A percentile compares a stretch with the other conserved stretches of the same genome.
These are phyloP conservation scores for Peromyscus nudipes DNA, from an alignment of 2,797 vertebrate genomes.

Conservation along the genomic window DNA sequence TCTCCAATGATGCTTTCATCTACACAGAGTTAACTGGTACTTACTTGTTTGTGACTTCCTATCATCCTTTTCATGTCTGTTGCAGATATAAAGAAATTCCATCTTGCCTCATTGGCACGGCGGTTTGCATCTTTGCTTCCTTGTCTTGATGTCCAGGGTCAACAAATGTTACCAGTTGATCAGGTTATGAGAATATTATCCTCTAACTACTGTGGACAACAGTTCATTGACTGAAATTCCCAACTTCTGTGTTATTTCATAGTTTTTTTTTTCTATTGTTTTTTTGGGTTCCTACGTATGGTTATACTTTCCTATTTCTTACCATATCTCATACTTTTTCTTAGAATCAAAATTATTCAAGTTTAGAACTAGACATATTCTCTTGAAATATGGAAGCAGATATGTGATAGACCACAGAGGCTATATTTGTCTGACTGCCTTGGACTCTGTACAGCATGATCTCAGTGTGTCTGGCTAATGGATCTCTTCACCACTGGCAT, in stretches of 20 bases:
- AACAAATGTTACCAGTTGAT: background rate
- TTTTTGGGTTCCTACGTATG: background rate
- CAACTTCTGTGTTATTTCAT: background rate
- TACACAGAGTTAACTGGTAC: background rate
- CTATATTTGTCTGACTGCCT: background rate
- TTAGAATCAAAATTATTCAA: constrained; percentile 6
- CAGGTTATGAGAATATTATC: background rate
- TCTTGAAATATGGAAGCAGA: background rate
- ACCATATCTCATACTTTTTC: background rate
- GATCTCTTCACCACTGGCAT: constrained; percentile 94
- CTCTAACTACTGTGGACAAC: background rate
- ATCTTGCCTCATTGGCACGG: background rate
- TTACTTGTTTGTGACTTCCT: background rate
- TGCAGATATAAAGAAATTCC: background rate
- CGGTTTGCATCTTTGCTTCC: background rate
- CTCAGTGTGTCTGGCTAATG: constrained; percentile 92
- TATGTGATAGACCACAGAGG: background rate
- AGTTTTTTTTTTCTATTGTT: background rate
- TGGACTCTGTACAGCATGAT: background rate
- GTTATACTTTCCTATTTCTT: background rate
- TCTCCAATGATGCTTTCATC: background rate
- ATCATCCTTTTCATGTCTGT: background rate
- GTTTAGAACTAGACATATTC: constrained; percentile 48
- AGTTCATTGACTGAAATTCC: background rate
- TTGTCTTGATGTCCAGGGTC: background rate